A percentile compares a stretch with the other conserved stretches of the same genome.
phyloP scores from a whole-genome alignment of 2,888 invertebrate genomes.

The Alviniconcha strummeri region DNA sequence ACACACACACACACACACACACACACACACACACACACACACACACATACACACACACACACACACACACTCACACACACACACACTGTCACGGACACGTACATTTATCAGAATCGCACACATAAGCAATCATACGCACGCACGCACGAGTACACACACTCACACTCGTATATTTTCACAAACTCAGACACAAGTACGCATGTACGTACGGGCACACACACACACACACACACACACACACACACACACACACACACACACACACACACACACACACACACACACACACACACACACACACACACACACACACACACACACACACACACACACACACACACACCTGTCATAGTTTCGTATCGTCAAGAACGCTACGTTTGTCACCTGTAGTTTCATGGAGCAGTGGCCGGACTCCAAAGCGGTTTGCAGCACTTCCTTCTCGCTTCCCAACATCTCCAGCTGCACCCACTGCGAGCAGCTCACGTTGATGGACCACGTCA shows the following conservation, averaged over 20 bases:
- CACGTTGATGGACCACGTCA: conserved; percentile 21
- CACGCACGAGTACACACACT: too few relatives aligned
- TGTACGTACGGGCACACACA: too few relatives aligned
- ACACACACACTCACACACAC: too few relatives aligned
- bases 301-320: neutral
- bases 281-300: neutral
- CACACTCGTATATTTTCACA: neutral
- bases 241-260: too few relatives aligned
- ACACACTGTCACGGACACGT: too few relatives aligned
- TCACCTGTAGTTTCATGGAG: conserved; percentile 19
- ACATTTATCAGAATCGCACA: too few relatives aligned
- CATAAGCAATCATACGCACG: too few relatives aligned
- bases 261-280: neutral
- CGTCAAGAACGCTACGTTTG: too few relatives aligned
- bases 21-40: too few relatives aligned
- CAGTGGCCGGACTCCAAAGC: conserved; percentile 19
- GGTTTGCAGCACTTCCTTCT: conserved; percentile 10
- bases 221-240: too few relatives aligned
- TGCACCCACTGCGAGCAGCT: conserved; percentile 23
- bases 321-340: neutral
- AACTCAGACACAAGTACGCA: neutral
- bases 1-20: too few relatives aligned
- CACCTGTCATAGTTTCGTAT: neutral
- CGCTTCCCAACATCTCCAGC: conserved; percentile 12
- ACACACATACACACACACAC: too few relatives aligned